phyloP scores from a whole-genome alignment of 2,797 vertebrate species.

The Dromococcyx pavoninus region DNA sequence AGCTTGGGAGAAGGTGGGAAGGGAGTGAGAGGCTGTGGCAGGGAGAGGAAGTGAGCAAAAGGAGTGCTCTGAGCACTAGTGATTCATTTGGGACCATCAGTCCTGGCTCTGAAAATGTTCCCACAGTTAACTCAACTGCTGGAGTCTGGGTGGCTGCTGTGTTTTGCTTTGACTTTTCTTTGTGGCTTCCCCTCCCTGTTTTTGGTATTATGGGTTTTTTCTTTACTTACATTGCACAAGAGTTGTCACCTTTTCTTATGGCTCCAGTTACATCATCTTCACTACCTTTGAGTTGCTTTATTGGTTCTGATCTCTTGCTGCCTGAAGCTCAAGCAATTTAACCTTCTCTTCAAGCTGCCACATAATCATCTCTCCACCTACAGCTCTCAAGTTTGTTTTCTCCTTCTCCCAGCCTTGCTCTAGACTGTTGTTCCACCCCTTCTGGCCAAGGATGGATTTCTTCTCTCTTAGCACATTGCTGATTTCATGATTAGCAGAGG shows the following conservation, averaged over 20 bases:
- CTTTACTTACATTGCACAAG: not conserved
- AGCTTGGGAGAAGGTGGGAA: not conserved
- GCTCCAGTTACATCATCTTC: not conserved
- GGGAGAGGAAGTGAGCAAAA: not conserved
- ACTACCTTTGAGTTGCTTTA: not conserved
- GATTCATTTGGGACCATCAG: not conserved
- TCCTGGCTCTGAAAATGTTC: not conserved
- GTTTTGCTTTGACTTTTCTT: too few species aligned
- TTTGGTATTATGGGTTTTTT: not conserved
- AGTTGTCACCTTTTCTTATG: not conserved
- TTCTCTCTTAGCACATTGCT: accelerated
- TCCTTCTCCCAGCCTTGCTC: not conserved
- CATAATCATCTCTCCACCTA: not conserved
- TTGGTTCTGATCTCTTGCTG: not conserved
- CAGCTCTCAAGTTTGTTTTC: not conserved
- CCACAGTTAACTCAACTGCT: not conserved
- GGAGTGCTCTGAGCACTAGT: not conserved
- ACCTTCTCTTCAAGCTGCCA: not conserved
- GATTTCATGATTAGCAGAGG: not conserved
- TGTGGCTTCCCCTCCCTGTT: not conserved
- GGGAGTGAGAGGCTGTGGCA: not conserved
- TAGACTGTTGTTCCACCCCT: not conserved
- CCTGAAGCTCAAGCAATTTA: conserved; percentile 2
- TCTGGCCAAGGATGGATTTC: not conserved
- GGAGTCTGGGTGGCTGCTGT: not conserved